Evolutionary conservation across 2,888 invertebrate species (phyloP).

Genomic region (Caprella mutica): DNA sequence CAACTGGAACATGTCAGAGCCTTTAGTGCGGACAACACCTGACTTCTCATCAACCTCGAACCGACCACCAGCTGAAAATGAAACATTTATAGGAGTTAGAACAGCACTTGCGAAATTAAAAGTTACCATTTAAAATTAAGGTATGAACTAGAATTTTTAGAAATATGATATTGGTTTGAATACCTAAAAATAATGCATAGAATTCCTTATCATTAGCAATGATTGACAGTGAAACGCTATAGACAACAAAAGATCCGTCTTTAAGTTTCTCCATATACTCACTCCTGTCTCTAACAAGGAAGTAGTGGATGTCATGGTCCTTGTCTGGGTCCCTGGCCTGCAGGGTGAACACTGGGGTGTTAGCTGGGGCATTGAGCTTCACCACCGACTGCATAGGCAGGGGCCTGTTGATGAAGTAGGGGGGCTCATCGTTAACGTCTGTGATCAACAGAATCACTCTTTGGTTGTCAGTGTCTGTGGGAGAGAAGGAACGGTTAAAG

Average conservation of each 20-base stretch:
- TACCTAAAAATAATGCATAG: too few relatives aligned
- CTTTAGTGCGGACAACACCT: slow-evolving; percentile 80
- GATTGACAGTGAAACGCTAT: too few relatives aligned
- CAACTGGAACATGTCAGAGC: slow-evolving; percentile 80
- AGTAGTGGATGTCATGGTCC: slow-evolving; percentile 90
- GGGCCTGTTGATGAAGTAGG: slow-evolving; percentile 93
- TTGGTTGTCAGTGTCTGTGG: slow-evolving; percentile 84
- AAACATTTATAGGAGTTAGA: too few relatives aligned
- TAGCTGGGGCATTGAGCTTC: slow-evolving; percentile 85
- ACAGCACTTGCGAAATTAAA: too few relatives aligned
- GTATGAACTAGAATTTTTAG: too few relatives aligned
- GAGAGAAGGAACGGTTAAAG: too few relatives aligned
- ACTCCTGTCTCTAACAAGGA: slow-evolving; percentile 81
- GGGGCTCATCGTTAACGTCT: slow-evolving; percentile 93
- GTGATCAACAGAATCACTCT: slow-evolving; percentile 88
- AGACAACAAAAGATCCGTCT: too few relatives aligned
- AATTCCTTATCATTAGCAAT: too few relatives aligned
- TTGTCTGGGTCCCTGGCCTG: slow-evolving; percentile 94
- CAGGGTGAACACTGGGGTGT: slow-evolving; percentile 92
- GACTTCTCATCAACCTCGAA: slow-evolving; percentile 84
- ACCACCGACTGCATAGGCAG: slow-evolving; percentile 95
- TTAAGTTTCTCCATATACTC: slow-evolving; percentile 37
- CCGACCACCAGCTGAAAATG: slow-evolving; percentile 51
- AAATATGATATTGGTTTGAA: too few relatives aligned
- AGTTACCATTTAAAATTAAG: too few relatives aligned